These are phyloP conservation scores for Mya arenaria DNA, from an alignment of 1,140 invertebrate species.

Conservation along the genomic window DNA sequence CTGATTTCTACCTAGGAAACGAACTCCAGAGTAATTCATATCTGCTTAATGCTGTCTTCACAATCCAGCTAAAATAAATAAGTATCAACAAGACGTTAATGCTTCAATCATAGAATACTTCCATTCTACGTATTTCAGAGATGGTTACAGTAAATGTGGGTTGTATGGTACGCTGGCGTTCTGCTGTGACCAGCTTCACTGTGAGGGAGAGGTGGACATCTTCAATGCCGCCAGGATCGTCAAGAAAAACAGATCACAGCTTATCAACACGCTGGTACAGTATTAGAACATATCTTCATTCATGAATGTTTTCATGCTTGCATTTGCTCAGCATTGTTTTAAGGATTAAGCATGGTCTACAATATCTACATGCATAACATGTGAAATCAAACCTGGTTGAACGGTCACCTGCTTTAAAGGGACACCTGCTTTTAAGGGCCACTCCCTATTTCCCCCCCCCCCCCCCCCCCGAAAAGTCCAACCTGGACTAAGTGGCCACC, in stretches of 20 bases:
- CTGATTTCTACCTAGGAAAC: neutral
- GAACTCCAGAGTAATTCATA: neutral
- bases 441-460: too few species aligned
- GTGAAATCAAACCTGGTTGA: too few species aligned
- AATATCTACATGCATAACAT: too few species aligned
- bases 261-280: conserved; percentile 97
- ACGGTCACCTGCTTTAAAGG: too few species aligned
- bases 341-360: too few species aligned
- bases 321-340: too few species aligned
- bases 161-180: conserved; percentile 98
- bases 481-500: too few species aligned
- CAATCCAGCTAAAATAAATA: neutral
- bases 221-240: conserved; percentile 99
- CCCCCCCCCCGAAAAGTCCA: too few species aligned
- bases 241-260: conserved; percentile 92
- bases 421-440: too few species aligned
- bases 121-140: conserved; percentile 85
- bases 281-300: too few species aligned
- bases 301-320: too few species aligned
- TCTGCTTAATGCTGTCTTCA: neutral
- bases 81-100: neutral
- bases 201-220: conserved; percentile 86
- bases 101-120: too few species aligned
- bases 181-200: conserved; percentile 98
- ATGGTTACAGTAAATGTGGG: conserved; percentile 95